A percentile compares a stretch with the other conserved stretches of the same genome.
Evolutionary conservation across 2,797 vertebrate species (phyloP).

Genomic region (Oceanodroma leucorhoa): DNA sequence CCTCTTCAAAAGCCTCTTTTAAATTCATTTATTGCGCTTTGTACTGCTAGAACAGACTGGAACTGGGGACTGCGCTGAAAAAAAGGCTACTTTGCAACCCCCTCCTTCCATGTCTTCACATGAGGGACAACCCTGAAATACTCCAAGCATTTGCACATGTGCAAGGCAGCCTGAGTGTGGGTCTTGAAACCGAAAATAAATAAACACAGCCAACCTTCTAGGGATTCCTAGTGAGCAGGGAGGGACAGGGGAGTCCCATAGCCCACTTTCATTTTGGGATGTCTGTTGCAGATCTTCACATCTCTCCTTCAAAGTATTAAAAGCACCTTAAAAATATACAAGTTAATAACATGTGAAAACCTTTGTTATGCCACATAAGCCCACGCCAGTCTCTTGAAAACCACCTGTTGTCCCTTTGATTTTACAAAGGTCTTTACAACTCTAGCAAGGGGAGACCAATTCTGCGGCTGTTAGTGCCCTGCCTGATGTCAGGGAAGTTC

Average conservation of each 20-base stretch:
- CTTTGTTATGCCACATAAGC: background rate
- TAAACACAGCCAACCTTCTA: too few species aligned
- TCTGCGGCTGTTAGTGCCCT: background rate
- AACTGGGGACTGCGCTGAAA: background rate
- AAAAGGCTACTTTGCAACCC: background rate
- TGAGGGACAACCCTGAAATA: background rate
- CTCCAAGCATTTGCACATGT: background rate
- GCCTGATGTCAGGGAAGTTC: background rate
- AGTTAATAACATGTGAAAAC: background rate
- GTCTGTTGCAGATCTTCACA: rapidly evolving
- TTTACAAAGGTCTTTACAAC: background rate
- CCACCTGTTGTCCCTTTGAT: background rate
- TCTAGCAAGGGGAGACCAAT: background rate
- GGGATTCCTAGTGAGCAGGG: background rate
- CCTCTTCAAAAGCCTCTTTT: background rate
- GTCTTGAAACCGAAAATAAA: background rate
- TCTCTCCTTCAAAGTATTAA: background rate
- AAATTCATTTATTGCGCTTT: background rate
- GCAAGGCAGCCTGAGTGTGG: background rate
- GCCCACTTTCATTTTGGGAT: background rate
- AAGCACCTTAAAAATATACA: background rate
- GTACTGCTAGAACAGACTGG: background rate
- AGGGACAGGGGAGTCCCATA: background rate
- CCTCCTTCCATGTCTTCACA: background rate
- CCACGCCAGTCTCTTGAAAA: background rate